Conservation (phyloP, 2,888 invertebrate genomes). For the Tenodera sinensis region DNA sequence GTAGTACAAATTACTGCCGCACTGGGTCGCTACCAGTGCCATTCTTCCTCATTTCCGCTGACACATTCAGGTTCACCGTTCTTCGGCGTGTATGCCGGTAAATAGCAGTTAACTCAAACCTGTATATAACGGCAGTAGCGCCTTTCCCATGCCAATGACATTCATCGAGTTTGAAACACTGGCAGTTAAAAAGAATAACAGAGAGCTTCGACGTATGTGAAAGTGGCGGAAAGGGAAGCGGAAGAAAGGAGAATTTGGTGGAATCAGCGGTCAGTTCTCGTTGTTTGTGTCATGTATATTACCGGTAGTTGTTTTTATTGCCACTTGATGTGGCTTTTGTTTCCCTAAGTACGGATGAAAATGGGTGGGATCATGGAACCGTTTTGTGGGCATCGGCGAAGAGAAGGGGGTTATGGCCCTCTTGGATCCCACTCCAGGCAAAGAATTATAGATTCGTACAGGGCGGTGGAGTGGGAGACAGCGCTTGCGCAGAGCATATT, state of each 20-base stretch:
- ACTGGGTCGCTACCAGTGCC: not conserved
- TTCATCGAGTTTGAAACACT: not conserved
- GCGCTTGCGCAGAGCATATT: not conserved
- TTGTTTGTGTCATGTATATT: not conserved
- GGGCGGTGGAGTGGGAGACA: not conserved
- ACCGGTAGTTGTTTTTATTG: conserved; percentile 6
- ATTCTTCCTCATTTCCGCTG: not conserved
- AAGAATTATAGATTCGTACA: not conserved
- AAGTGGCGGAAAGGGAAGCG: not conserved
- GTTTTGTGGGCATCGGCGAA: not conserved
- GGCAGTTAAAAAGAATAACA: not conserved
- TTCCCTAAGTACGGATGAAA: not conserved
- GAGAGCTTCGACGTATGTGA: not conserved
- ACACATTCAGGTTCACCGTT: not conserved
- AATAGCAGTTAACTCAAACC: not conserved
- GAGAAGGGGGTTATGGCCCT: not conserved
- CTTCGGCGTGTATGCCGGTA: not conserved
- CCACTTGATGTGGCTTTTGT: conserved; percentile 10
- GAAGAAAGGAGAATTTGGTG: not conserved
- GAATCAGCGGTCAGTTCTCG: not conserved
- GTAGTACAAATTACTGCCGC: not conserved
- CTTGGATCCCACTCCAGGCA: not conserved
- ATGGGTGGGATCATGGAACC: not conserved
- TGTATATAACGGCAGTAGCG: not conserved
- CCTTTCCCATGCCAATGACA: not conserved